Evolutionary conservation across 1,140 invertebrate genomes (phyloP), one percentile per base, ranked within the genome.

Genomic region (Papilio dardanus): DNA sequence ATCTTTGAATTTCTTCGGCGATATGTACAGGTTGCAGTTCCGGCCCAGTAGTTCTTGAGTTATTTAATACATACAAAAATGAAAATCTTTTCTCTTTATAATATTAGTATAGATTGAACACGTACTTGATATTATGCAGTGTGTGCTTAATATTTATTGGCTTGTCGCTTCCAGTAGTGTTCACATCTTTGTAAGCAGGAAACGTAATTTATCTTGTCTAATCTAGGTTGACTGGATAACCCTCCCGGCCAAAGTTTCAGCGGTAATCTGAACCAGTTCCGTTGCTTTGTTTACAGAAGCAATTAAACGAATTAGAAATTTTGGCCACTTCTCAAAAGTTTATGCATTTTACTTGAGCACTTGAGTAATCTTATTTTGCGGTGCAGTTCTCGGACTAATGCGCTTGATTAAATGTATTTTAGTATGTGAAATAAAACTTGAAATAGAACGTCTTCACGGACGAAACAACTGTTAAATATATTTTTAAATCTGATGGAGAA

Each of bases 281-380:
- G 69, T 71, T 30, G 69, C 42, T 71, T 71, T 50, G 69, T 71
- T 50, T 50, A 71, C 69, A 50, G 16, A 54, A 71, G 69, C 54
- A 71, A 71, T 71, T 71, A 71, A 71, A 71, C 40, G 42, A 50
- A 71, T 71, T 71, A 71, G 69, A 71, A 46, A 71, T 71, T n/a
- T 71, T 71, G 69, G 69, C 40, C 69, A 71, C 69, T 50, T 71
- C 42, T 71, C 69, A 71, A 71, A 46, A 46, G 40, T 50, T 68
- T 68, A 40, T 68, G 66, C 66, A 68, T 68, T 68, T 40, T 68
- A n/a, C 35, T 68, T 24, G 33, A 68, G 33, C 33, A 68, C 35
- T 68, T 68, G 35, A 40, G 16, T 68, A 37, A 68, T 68, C 33
- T 19, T 68, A 68, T 68, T 68, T 40, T 33, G 65, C 66, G 31